A percentile compares a stretch with the other conserved stretches of the same genome.
These are phyloP conservation scores for Folsomia candida DNA, from an alignment of 2,888 invertebrate species.

Conservation along the genomic window DNA sequence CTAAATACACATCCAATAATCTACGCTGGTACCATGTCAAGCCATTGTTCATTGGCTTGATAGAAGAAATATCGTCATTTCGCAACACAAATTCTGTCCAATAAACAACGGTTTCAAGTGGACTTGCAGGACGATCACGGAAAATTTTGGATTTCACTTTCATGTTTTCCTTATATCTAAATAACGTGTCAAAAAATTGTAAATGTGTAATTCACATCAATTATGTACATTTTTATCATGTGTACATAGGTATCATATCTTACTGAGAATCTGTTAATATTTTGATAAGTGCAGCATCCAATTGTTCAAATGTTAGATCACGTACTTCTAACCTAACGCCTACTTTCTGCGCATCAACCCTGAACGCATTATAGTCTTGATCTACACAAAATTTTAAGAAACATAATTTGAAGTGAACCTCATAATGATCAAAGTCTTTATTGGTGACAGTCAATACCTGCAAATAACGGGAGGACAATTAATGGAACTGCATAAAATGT, in stretches of 20 bases:
- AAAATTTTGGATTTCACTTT: constrained; percentile 37
- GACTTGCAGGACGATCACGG: constrained; percentile 37
- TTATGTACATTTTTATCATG: no score
- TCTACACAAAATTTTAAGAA: constrained; percentile 26
- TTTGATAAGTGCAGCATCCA: constrained; percentile 34
- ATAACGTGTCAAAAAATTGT: constrained; percentile 2
- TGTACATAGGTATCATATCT: background rate
- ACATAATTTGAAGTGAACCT: no score
- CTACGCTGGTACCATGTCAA: constrained; percentile 36
- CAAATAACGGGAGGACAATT: constrained; percentile 45
- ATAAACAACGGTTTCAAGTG: constrained; percentile 43
- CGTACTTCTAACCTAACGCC: constrained; percentile 43
- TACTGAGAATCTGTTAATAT: constrained; percentile 39
- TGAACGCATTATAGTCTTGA: constrained; percentile 47
- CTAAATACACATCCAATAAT: constrained; percentile 40
- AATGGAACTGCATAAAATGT: constrained; percentile 45
- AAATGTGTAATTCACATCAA: no score
- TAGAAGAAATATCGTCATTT: constrained; percentile 37
- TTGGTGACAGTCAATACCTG: constrained; percentile 1
- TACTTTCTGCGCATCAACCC: constrained; percentile 45
- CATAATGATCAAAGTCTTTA: background rate
- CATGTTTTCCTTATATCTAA: constrained; percentile 46
- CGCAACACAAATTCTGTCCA: constrained; percentile 48
- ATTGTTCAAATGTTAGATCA: constrained; percentile 28
- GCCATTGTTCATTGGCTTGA: constrained; percentile 39